Base-by-base conservation (phyloP, 2,797 vertebrate genomes). In the Ptychobarbus kaznakovi region DNA sequence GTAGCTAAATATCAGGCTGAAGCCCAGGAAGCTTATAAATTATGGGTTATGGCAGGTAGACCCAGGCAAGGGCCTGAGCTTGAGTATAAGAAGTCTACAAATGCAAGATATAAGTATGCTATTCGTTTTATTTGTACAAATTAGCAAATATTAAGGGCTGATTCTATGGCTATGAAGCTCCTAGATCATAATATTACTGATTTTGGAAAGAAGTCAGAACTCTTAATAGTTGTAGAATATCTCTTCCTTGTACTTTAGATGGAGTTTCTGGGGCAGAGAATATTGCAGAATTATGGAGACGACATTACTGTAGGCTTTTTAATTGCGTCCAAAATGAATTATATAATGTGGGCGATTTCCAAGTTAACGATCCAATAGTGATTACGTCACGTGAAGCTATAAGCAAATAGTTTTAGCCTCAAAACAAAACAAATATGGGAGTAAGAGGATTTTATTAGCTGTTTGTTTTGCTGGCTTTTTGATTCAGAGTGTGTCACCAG, bases 1-100 rank as follows among this genome's bases (percentile, higher is more conserved):
- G 85, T 82, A 15, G 80, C 72, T 16, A 46, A 35, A 12, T 35
- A 77, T 61, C 73, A 70, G 35, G 35, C 46, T 51, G 49, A 51
- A 51, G 42, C 49, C 15, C 6, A 4, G 51, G 18, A 53, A 53
- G 51, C 18, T 20, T 20, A 20, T 53, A 51, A 16, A 16, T 18
- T 16, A 51, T 51, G 49, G 49, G 15, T 18, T 51, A 51, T 18
- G 16, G 51, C 51, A 20, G 18, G 51, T 20, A 53, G 51, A 53
- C 51, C 51, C 16, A 53, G 6, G 46, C 46, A 44, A 44, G 42
- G 10, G 5, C 51, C 6, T 7, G 16, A 53, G 51, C 51, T 53
- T 53, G 51, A 53, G 5, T 20, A 53, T 53, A 53, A 53, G 13
- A 53, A 53, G 5, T 20, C 18, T 53, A 20, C 18, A 53, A 53